Percentiles rank a stretch among this genome's conserved stretches.
Conservation (phyloP, 2,113 vertebrate species). For the Oryzias javanicus region DNA sequence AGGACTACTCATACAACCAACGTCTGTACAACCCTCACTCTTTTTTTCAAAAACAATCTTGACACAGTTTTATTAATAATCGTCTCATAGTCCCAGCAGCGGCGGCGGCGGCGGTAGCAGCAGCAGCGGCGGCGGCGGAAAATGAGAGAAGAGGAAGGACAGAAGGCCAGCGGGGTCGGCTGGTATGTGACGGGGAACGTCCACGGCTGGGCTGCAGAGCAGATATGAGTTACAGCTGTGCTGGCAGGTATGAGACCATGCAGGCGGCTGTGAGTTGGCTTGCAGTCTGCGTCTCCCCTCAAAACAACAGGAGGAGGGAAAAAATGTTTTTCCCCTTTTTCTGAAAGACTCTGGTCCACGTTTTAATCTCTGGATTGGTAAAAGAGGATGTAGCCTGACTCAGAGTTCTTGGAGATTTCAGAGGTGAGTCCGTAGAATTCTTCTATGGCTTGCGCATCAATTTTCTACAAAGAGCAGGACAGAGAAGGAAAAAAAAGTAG, state of each 20-base stretch:
- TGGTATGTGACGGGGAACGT: conserved; percentile 27
- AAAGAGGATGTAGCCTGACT: conserved; percentile 98
- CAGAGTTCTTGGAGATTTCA: conserved; percentile 98
- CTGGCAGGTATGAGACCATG: conserved; percentile 41
- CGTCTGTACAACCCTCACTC: conserved; percentile 70
- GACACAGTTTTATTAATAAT: conserved; percentile 68
- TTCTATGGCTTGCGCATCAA: conserved; percentile 97
- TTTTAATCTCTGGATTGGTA: conserved; percentile 96
- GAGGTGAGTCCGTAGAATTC: conserved; percentile 98
- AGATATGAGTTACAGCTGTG: conserved; percentile 56
- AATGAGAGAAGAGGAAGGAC: conserved; percentile 16
- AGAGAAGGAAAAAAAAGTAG: background rate
- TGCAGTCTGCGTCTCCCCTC: conserved; percentile 31
- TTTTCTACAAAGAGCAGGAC: conserved; percentile 82
- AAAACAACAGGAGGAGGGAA: conserved; percentile 26
- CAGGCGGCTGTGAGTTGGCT: conserved; percentile 32
- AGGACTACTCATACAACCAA: conserved; percentile 57
- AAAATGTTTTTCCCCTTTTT: conserved; percentile 35
- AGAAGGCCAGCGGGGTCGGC: conserved; percentile 31
- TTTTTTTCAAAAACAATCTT: conserved; percentile 51
- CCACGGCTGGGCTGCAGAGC: conserved; percentile 52
- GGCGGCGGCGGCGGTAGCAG: conserved; percentile 50
- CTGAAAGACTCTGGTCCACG: conserved; percentile 33
- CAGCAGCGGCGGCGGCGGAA: conserved; percentile 46
- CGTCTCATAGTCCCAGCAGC: conserved; percentile 56